Evolutionary conservation across 2,113 vertebrate genomes (phyloP).

Genomic region (Channa argus): DNA sequence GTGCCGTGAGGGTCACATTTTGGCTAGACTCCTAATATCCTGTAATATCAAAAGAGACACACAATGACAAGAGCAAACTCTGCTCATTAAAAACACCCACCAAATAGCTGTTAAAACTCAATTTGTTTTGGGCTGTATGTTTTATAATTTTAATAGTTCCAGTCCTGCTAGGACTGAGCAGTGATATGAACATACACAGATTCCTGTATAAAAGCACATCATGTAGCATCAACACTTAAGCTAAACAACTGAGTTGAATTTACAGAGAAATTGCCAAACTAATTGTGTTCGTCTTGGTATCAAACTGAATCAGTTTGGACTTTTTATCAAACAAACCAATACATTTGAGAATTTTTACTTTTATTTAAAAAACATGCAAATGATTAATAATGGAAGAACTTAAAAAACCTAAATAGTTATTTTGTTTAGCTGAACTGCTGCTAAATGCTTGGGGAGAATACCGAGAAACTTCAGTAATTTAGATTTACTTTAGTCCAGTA

Average conservation of each 20-base stretch:
- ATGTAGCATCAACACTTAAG: constrained; percentile 5
- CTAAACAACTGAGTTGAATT: not conserved
- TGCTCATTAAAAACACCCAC: constrained; percentile 9
- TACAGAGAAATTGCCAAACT: too few relatives aligned
- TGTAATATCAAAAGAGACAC: constrained; percentile 80
- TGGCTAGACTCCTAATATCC: constrained; percentile 75
- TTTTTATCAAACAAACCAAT: too few relatives aligned
- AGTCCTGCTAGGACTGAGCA: constrained; percentile 18
- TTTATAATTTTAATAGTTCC: constrained; percentile 31
- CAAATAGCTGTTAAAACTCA: constrained; percentile 35
- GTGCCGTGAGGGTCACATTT: constrained; percentile 79
- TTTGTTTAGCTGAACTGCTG: not conserved
- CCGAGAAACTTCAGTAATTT: not conserved
- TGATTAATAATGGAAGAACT: not conserved
- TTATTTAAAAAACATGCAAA: not conserved
- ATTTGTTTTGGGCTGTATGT: constrained; percentile 30
- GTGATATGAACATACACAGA: not conserved
- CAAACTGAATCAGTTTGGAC: too few relatives aligned
- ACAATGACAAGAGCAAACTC: constrained; percentile 51
- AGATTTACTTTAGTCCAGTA: not conserved
- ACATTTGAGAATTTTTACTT: too few relatives aligned
- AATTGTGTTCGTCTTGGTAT: too few relatives aligned
- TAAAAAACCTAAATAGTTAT: too few relatives aligned
- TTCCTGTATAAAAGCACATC: constrained; percentile 1
- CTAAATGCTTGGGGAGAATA: not conserved